These are phyloP conservation scores for Clepsis dumicolana DNA, from an alignment of 2,888 invertebrate genomes.

Conservation along the genomic window DNA sequence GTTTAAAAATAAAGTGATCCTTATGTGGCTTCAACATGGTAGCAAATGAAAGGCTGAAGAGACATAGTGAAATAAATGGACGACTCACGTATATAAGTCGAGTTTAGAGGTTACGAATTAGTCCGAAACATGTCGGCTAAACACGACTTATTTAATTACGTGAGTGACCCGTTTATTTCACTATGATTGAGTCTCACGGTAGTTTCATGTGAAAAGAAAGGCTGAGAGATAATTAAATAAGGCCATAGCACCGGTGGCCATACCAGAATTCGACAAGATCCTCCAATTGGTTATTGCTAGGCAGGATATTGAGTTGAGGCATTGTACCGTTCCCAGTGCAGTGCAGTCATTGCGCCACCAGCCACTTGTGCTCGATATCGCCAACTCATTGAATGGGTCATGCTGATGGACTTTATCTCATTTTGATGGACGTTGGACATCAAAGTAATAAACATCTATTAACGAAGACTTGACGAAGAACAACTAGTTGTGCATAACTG, in stretches of 20 bases:
- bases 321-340: constrained; percentile 15
- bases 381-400: constrained; percentile 68
- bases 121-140: no score
- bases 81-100: no score
- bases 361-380: constrained; percentile 65
- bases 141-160: no score
- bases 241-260: no score
- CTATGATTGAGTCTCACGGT: no score
- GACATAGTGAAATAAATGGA: no score
- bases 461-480: constrained; percentile 29
- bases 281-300: constrained; percentile 3
- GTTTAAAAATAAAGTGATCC: neutral
- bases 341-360: constrained; percentile 29
- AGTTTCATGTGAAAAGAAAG: neutral
- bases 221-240: neutral
- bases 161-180: no score
- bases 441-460: constrained; percentile 32
- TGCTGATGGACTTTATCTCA: constrained; percentile 56
- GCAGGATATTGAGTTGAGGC: constrained; percentile 21
- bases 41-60: no score
- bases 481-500: constrained; percentile 8
- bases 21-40: no score
- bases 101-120: no score
- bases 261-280: constrained; percentile 4
- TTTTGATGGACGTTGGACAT: constrained; percentile 38